Percentiles rank a stretch among this genome's conserved stretches.
Conservation (phyloP, 2,797 vertebrate genomes). For the Pterois miles region DNA sequence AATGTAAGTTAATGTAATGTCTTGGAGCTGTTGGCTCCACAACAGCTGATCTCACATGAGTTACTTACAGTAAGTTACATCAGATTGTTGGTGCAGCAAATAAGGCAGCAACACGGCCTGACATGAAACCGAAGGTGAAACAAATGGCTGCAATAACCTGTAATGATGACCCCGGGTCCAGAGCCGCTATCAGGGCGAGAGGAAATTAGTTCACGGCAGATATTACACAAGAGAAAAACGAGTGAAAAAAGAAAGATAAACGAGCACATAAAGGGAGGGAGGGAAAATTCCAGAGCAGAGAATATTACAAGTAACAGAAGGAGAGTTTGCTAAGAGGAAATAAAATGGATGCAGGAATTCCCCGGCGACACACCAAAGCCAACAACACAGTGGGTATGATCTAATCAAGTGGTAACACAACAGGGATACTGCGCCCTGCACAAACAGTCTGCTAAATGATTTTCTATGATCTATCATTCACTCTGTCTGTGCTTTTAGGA, state of each 20-base stretch:
- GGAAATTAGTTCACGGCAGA: constrained; percentile 51
- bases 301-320: constrained; percentile 14
- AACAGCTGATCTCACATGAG: not conserved
- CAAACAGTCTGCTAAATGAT: constrained; percentile 15
- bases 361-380: constrained; percentile 38
- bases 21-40: no score
- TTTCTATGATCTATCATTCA: not conserved
- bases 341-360: constrained; percentile 45
- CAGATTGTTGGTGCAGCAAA: constrained; percentile 22
- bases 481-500: not conserved
- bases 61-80: constrained; percentile 50
- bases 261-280: constrained; percentile 33
- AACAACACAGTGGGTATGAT: constrained; percentile 1
- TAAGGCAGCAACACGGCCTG: constrained; percentile 7
- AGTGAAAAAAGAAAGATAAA: constrained; percentile 58
- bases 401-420: constrained; percentile 1
- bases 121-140: constrained; percentile 47
- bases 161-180: constrained; percentile 56
- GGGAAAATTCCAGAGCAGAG: constrained; percentile 41
- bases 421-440: constrained; percentile 9
- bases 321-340: constrained; percentile 10
- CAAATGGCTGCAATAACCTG: constrained; percentile 66
- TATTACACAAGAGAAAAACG: constrained; percentile 41
- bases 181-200: constrained; percentile 19
- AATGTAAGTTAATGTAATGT: no score